Evolutionary conservation across 64 coral and sea anemone species (phyloP).

Genomic region (Acropora tenuis): DNA sequence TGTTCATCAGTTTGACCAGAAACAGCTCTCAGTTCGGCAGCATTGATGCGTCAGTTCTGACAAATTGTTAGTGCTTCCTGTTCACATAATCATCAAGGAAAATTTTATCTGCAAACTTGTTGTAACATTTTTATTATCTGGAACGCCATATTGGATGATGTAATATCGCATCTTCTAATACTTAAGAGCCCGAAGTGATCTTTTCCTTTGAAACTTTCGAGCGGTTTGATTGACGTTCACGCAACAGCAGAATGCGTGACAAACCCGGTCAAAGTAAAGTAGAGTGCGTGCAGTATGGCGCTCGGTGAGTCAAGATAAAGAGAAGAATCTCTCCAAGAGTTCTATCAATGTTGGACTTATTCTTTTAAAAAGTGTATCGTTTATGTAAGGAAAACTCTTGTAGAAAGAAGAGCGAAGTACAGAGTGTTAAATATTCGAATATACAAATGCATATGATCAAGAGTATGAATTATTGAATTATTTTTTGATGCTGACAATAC

Average conservation of each 20-base stretch:
- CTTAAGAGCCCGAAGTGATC: background rate
- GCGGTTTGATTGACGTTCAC: background rate
- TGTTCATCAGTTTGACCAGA: too few relatives aligned
- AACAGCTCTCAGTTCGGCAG: too few relatives aligned
- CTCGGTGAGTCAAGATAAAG: background rate
- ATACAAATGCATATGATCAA: too few relatives aligned
- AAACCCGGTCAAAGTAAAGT: background rate
- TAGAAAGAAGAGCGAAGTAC: background rate
- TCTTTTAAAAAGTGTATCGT: background rate
- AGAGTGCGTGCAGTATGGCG: background rate
- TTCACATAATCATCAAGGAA: too few relatives aligned
- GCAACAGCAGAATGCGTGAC: background rate
- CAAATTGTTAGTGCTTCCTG: too few relatives aligned
- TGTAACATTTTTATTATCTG: background rate
- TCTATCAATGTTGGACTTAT: constrained; percentile 15
- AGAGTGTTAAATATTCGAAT: background rate
- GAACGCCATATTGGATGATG: background rate
- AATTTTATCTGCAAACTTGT: too few relatives aligned
- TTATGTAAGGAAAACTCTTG: background rate
- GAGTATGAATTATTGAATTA: too few relatives aligned
- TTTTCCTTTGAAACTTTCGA: background rate
- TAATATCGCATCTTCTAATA: background rate
- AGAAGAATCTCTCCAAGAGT: background rate
- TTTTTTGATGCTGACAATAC: too few relatives aligned
- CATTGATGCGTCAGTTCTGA: too few relatives aligned